These are phyloP conservation scores for Pherbina coryleti DNA, from an alignment of 2,888 invertebrate genomes.

Conservation along the genomic window DNA sequence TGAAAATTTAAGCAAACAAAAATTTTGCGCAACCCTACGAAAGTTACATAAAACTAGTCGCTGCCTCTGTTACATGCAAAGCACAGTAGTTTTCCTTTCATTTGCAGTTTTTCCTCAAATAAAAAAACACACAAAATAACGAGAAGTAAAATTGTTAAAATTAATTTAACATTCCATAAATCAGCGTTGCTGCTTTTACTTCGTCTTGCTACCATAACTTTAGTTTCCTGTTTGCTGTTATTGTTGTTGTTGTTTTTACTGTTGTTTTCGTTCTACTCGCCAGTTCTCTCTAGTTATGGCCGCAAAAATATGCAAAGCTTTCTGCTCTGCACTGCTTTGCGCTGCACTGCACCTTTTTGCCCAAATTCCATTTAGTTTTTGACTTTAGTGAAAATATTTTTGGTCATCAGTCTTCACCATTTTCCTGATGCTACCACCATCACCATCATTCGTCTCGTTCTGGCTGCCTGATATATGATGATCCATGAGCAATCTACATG, in stretches of 20 bases:
- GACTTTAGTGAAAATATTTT: slow-evolving; percentile 33
- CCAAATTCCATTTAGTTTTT: slow-evolving; percentile 26
- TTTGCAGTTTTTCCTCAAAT: not conserved
- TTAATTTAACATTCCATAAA: slow-evolving; percentile 38
- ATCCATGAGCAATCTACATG: not conserved
- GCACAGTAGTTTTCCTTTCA: not conserved
- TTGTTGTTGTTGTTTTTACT: not conserved
- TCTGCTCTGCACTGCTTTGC: not conserved
- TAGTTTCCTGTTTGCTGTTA: not conserved
- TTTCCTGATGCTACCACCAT: not conserved
- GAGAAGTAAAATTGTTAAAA: slow-evolving; percentile 20
- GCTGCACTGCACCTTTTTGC: not conserved
- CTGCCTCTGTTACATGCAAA: not conserved
- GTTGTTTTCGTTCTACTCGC: slow-evolving; percentile 2
- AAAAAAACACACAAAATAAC: not conserved
- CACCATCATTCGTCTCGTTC: not conserved
- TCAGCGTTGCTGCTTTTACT: slow-evolving; percentile 11
- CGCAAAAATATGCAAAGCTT: slow-evolving; percentile 10
- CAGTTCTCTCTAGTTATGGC: slow-evolving; percentile 11
- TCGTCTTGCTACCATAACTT: not conserved
- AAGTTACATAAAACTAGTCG: not conserved
- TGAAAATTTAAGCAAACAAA: not conserved
- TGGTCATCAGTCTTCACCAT: slow-evolving; percentile 17
- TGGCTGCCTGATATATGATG: not conserved
- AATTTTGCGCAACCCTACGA: no score